Evolutionary conservation across 2,888 invertebrate genomes (phyloP).

Genomic region (Sinotaia quadrata): DNA sequence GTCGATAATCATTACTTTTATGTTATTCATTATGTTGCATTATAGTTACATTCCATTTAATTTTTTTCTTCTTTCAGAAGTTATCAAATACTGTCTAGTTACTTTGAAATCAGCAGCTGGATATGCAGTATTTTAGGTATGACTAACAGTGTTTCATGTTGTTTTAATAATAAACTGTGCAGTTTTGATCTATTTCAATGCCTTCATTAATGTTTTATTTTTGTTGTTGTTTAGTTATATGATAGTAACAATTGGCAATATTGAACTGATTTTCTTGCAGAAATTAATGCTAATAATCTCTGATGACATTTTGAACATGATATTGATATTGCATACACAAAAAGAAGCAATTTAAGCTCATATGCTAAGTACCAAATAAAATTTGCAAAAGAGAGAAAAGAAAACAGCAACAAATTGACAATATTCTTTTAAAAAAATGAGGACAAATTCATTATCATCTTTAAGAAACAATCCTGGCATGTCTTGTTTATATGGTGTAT

Average conservation of each 20-base stretch:
- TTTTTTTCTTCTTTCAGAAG: conserved; percentile 14
- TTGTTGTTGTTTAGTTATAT: neutral
- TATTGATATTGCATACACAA: neutral
- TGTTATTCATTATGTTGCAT: neutral
- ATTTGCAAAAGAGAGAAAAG: too few relatives aligned
- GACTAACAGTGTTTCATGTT: neutral
- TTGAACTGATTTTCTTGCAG: too few relatives aligned
- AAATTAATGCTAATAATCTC: too few relatives aligned
- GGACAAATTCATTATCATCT: too few relatives aligned
- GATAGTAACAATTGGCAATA: too few relatives aligned
- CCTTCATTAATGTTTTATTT: neutral
- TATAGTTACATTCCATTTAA: neutral
- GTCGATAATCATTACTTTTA: neutral
- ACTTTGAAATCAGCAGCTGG: conserved; percentile 14
- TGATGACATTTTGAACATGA: neutral
- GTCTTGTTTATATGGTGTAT: too few relatives aligned
- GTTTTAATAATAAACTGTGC: neutral
- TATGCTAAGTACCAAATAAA: neutral
- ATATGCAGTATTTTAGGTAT: neutral
- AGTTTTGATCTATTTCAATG: neutral
- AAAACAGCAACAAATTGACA: too few relatives aligned
- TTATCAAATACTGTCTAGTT: neutral
- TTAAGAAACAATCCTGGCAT: too few relatives aligned
- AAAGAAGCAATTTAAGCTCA: neutral
- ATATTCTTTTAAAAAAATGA: too few relatives aligned